phyloP scores from a whole-genome alignment of 2,113 vertebrate species.

The Tychaedon coryphoeus region DNA sequence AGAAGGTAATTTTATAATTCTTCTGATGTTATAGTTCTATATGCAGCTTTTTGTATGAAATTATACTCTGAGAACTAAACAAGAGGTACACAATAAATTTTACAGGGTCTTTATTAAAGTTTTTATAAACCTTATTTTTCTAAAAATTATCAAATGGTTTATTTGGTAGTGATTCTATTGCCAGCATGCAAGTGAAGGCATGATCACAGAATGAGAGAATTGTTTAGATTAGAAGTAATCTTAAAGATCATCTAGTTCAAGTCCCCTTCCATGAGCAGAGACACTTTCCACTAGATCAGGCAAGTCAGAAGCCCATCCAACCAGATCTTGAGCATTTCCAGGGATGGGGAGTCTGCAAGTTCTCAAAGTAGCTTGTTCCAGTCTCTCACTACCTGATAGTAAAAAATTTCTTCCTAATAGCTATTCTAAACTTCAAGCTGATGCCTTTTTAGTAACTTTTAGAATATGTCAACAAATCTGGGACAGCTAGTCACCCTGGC shows the following conservation, averaged over 20 bases:
- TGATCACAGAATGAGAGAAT: neutral
- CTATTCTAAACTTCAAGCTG: neutral
- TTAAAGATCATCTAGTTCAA: neutral
- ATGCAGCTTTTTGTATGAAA: neutral
- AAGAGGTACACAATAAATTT: rapidly evolving
- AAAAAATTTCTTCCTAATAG: neutral
- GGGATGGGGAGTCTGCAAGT: neutral
- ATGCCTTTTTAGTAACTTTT: neutral
- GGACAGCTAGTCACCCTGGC: neutral
- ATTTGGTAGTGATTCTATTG: neutral
- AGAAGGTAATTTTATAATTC: neutral
- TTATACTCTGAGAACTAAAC: neutral
- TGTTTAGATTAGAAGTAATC: neutral
- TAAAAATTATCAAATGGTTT: neutral
- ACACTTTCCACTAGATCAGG: neutral
- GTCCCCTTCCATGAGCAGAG: neutral
- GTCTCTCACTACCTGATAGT: neutral
- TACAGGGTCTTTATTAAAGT: neutral
- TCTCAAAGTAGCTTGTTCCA: neutral
- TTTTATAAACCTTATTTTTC: neutral
- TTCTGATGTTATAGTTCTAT: neutral
- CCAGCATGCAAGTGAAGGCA: neutral
- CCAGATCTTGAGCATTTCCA: neutral
- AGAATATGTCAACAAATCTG: neutral
- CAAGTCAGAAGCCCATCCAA: neutral